phyloP scores from a whole-genome alignment of 2,888 invertebrate species.

The Agrochola circellaris region DNA sequence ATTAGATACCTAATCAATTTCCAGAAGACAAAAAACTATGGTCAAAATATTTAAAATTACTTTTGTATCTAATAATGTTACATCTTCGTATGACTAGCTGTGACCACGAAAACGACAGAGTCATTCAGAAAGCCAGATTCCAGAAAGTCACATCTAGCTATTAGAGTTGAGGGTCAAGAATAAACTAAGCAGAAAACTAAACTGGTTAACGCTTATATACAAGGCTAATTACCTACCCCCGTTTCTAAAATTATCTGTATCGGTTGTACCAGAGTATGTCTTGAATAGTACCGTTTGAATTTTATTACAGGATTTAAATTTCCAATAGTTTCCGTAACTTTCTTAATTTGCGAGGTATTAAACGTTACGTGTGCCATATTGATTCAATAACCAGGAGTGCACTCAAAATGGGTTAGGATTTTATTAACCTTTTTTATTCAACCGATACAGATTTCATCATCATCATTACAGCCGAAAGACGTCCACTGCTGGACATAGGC shows the following conservation, averaged over 20 bases:
- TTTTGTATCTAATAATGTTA: conserved; percentile 1
- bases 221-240: not conserved
- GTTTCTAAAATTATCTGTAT: not conserved
- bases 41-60: not conserved
- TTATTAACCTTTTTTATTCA: not conserved
- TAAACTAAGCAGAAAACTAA: not conserved
- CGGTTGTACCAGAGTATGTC: not conserved
- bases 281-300: not conserved
- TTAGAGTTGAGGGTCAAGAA: not conserved
- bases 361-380: too few species aligned
- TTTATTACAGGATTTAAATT: not conserved
- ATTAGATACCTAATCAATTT: not conserved
- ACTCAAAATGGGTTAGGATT: not conserved
- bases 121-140: not conserved
- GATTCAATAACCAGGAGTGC: too few species aligned
- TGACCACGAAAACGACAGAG: not conserved
- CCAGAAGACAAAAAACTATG: not conserved
- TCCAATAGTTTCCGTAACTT: not conserved
- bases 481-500: too few species aligned
- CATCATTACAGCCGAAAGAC: too few species aligned
- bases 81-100: not conserved
- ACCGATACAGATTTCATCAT: not conserved
- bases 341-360: not conserved
- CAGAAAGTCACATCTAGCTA: not conserved
- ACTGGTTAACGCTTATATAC: not conserved